These are phyloP conservation scores for Argynnis bischoffii DNA, from an alignment of 2,888 invertebrate species.

Conservation along the genomic window DNA sequence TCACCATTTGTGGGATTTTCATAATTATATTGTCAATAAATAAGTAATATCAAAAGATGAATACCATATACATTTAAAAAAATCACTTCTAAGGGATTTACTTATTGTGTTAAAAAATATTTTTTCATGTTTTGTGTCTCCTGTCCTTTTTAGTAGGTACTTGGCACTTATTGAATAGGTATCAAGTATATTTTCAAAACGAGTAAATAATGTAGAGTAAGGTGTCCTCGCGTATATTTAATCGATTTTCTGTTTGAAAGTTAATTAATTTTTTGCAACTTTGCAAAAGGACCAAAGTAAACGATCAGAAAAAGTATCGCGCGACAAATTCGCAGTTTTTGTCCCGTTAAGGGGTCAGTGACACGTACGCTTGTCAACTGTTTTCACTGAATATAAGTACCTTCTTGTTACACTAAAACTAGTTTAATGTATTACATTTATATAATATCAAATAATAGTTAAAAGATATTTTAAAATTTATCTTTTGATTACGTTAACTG, in stretches of 20 bases:
- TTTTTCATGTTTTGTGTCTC: no score
- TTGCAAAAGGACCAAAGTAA: slow-evolving; percentile 16
- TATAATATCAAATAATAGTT: background rate
- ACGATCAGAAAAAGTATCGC: slow-evolving; percentile 19
- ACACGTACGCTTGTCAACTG: slow-evolving; percentile 31
- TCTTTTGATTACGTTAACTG: background rate
- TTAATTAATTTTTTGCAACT: slow-evolving; percentile 6
- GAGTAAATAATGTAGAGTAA: no score
- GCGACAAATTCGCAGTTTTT: slow-evolving; percentile 32
- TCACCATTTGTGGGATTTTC: no score
- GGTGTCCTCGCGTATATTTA: background rate
- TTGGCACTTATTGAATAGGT: no score
- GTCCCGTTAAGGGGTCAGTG: slow-evolving; percentile 33
- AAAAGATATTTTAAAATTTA: background rate
- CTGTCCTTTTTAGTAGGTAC: no score
- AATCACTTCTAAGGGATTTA: no score
- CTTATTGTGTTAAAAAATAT: no score
- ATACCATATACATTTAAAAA: no score
- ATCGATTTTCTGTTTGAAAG: background rate
- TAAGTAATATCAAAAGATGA: no score
- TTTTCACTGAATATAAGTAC: slow-evolving; percentile 23
- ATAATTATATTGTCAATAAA: no score
- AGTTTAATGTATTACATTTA: slow-evolving; percentile 16
- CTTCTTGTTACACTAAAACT: slow-evolving; percentile 15
- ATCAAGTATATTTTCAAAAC: no score